phyloP scores from a whole-genome alignment of 2,113 vertebrate species.

The Pagrus major region DNA sequence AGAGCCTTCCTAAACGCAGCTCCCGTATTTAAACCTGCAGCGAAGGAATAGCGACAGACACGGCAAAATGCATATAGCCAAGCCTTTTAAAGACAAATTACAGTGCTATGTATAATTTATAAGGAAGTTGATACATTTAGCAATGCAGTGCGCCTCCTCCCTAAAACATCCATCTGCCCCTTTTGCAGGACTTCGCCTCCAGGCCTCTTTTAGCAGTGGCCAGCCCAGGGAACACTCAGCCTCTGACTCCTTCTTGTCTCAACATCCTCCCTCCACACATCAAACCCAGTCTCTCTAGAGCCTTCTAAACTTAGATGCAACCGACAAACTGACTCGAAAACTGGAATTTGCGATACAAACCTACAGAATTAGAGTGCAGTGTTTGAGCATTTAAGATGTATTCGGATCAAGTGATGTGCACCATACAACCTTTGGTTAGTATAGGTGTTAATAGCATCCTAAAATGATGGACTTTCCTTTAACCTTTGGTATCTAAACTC shows the following conservation, averaged over 20 bases:
- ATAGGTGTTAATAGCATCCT: conserved; percentile 69
- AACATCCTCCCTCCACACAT: conserved; percentile 27
- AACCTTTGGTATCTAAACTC: conserved; percentile 77
- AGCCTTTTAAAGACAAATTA: conserved; percentile 84
- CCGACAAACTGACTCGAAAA: conserved; percentile 47
- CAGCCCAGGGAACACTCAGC: conserved; percentile 52
- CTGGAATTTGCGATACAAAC: conserved; percentile 40
- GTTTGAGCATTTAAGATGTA: conserved; percentile 54
- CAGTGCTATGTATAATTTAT: conserved; percentile 85
- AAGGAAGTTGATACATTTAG: conserved; percentile 83
- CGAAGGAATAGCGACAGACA: conserved; percentile 77
- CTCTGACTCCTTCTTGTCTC: conserved; percentile 28
- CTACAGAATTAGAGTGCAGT: conserved; percentile 64
- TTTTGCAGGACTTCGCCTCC: conserved; percentile 54
- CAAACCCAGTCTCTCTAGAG: conserved; percentile 37
- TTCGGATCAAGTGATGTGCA: conserved; percentile 61
- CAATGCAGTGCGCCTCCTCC: conserved; percentile 80
- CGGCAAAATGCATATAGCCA: conserved; percentile 82
- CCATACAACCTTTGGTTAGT: conserved; percentile 79
- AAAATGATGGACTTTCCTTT: conserved; percentile 65
- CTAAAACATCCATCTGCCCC: conserved; percentile 52
- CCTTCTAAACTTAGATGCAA: conserved; percentile 37
- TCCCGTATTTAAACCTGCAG: conserved; percentile 75
- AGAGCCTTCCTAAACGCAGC: conserved; percentile 71
- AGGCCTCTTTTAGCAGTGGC: conserved; percentile 48